Evolutionary conservation across 2,888 invertebrate genomes (phyloP), one percentile per base, ranked within the genome.

Genomic region (Plemyria rubiginata): DNA sequence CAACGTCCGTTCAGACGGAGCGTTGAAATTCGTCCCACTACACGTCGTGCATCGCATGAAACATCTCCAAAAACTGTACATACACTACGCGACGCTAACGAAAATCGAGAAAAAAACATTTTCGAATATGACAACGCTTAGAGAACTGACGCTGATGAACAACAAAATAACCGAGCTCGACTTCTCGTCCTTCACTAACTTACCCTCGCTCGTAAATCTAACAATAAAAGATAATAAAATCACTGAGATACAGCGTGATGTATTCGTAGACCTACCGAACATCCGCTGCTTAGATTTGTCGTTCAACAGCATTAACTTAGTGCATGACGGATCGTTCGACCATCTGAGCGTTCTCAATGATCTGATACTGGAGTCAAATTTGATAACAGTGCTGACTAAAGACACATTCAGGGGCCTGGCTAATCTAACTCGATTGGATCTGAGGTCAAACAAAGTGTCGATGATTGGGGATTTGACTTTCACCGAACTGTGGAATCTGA

Each of bases 301-400:
- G 80, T 96, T 96, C 81, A 99, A 99, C 89, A 96, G 95, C 78
- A 94, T 99, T 70, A 96, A 96, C 78, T 94, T 95, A 54, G 93
- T 97, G 49, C 98, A 98, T 77, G 97, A 98, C 70, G 96, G 96
- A 72, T 96, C 98, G 66, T 98, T 97, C 81, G 94, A 94, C 75
- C 95, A 96, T 78, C 88, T 97, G 80, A 93, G 94, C 15, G 94
- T 96, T 70, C 93, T 98, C 61, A 94, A 95, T 66, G 96, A 96
- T 76, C 90, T 99, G 69, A 96, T 98, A 82, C 88, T 98, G 73
- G 96, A 96, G 77, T 93, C 94, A 71, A 97, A 96, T 92, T 95
- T 95, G 80, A 94, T 97, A 73, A 94, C 95, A 57, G 95, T 96
- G 48, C 87, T 97, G 77, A 96, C 96, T 66, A 94, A 94, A 74